Percentiles rank a stretch among this genome's conserved stretches.
Conservation (phyloP, 2,797 vertebrate genomes). For the Urocyon cinereoargenteus region DNA sequence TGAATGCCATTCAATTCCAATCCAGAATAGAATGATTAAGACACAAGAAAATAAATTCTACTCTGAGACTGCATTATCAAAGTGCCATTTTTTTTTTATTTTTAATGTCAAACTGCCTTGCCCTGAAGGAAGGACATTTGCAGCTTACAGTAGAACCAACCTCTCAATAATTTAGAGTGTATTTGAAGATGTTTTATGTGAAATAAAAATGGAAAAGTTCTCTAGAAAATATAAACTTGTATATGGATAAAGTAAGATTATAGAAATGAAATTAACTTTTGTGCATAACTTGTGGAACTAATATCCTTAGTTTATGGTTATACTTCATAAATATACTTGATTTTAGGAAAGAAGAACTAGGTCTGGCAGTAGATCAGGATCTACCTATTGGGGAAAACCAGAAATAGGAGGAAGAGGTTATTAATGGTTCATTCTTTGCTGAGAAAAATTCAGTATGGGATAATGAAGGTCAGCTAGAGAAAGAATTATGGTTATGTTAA, state of each 20-base stretch:
- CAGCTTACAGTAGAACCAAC: slow-evolving; percentile 17
- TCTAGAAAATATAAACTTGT: not conserved
- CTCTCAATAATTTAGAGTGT: slow-evolving; percentile 36
- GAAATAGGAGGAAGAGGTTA: slow-evolving; percentile 71
- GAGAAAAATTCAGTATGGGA: slow-evolving; percentile 59
- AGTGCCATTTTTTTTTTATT: not conserved
- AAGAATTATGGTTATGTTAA: slow-evolving; percentile 70
- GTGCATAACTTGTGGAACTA: not conserved
- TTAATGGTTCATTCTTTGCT: slow-evolving; percentile 46
- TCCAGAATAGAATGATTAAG: slow-evolving; percentile 7
- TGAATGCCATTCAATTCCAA: not conserved
- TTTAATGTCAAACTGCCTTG: slow-evolving; percentile 36
- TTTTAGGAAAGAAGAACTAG: slow-evolving; percentile 72
- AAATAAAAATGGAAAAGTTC: slow-evolving; percentile 47
- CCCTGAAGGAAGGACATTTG: slow-evolving; percentile 23
- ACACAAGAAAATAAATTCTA: slow-evolving; percentile 27
- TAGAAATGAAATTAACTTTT: slow-evolving; percentile 20
- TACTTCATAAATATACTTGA: slow-evolving; percentile 47
- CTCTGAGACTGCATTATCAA: not conserved
- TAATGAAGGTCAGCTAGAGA: slow-evolving; percentile 52
- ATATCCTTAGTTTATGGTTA: slow-evolving; percentile 26
- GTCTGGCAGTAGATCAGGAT: slow-evolving; percentile 41
- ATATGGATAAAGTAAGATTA: not conserved
- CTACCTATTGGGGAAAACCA: slow-evolving; percentile 69
- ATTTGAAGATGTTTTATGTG: slow-evolving; percentile 50